Base-by-base conservation (phyloP, 2,888 invertebrate species). In the Frankliniella intonsa region DNA sequence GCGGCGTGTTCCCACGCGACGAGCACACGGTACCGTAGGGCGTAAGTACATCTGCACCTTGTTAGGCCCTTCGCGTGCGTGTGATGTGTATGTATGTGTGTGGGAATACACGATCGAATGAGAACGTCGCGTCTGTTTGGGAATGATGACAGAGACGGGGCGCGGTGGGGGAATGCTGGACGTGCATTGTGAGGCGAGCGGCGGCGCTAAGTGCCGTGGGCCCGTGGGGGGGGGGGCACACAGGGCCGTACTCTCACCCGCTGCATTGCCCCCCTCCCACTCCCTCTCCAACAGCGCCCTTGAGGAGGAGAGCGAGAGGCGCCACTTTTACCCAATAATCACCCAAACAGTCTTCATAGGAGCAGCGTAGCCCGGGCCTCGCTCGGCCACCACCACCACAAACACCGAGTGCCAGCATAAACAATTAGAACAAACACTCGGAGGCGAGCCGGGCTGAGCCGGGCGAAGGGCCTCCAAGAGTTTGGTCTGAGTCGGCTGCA, bases 301-400 rank as follows among this genome's bases (percentile, higher is more conserved):
- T 25, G 69, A 76, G 11, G 69, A 55, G 55, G 5, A 5, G 55
- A 76, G 69, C 69, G 69, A 76, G 69, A 76, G 69, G 69, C 69
- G 69, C 69, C 69, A 76, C 69, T 76, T 76, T 76, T 76, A 12
- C 69, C 69, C 69, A 76, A 76, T 76, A 76, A 76, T 76, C 69
- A 76, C 69, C 69, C 69, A 76, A 76, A 76, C 69, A 76, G 69
- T 76, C 69, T 76, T 38, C 38, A 38, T 38, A 38, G 38, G 69
- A 25, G 38, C 38, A 5, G 51, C 51, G 10, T 12, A 11, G 55
- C 55, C 55, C 11, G 65, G n/a, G 22, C 69, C 3, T 8, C 22
- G 7, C 65, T 3, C 19, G 65, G 65, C 22, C 69, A 22, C n/a
- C 22, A 25, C 69, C 69, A 76, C 69, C 69, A 76, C 69, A 76